phyloP scores from a whole-genome alignment of 2,888 invertebrate species.

The Leptinotarsa tumamoca region DNA sequence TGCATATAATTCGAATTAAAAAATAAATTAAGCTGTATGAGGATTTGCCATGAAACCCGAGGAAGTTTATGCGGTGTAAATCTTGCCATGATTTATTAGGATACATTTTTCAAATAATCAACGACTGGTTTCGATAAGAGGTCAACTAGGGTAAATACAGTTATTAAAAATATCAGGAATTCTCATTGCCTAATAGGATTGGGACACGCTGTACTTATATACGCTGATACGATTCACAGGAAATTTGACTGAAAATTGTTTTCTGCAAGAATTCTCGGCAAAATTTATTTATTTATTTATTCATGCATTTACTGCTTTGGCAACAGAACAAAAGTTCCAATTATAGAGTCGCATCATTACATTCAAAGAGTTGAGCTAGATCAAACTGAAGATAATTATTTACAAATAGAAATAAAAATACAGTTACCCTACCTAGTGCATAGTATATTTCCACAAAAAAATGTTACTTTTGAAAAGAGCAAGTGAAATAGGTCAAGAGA shows the following conservation, averaged over 20 bases:
- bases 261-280: neutral
- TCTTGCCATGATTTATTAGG: slow-evolving; percentile 53
- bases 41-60: slow-evolving; percentile 49
- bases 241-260: neutral
- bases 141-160: slow-evolving; percentile 28
- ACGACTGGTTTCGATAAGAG: slow-evolving; percentile 32
- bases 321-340: too few species aligned
- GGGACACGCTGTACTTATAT: slow-evolving; percentile 12
- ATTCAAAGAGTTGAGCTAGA: too few species aligned
- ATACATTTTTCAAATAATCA: slow-evolving; percentile 57
- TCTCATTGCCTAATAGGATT: slow-evolving; percentile 25
- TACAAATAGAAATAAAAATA: too few species aligned
- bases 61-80: slow-evolving; percentile 31
- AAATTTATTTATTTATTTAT: too few species aligned
- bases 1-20: slow-evolving; percentile 61
- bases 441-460: too few species aligned
- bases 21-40: slow-evolving; percentile 61
- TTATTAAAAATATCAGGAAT: slow-evolving; percentile 27
- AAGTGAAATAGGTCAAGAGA: too few species aligned
- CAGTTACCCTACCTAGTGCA: too few species aligned
- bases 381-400: too few species aligned
- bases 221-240: neutral
- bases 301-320: too few species aligned
- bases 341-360: too few species aligned
- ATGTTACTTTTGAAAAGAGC: too few species aligned